Evolutionary conservation across 2,797 vertebrate species (phyloP), one percentile per base, ranked within the genome.

Genomic region (Cephalopachus bancanus): DNA sequence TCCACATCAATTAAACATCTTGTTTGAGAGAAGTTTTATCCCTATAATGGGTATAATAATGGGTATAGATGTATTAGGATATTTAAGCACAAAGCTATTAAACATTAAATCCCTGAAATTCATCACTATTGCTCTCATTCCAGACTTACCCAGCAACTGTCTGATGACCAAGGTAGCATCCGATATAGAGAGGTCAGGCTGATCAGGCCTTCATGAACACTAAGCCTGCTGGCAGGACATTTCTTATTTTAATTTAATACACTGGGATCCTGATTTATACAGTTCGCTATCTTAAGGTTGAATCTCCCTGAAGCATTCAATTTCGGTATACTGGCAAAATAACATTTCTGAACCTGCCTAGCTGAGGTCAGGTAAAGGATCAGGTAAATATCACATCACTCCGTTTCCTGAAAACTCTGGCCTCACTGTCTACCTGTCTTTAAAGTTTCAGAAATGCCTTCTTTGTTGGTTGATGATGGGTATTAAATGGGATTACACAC

Each of bases 221-320:
- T 76, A 16, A 86, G 9, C 14, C 17, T n/a, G 8, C 20, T 33
- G 62, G 78, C 9, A 59, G 22, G 37, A 55, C 7, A 28, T 28
- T 95, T 72, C 33, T 89, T 51, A 62, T 85, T 94, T 72, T 88
- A 92, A 89, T 28, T 88, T 91, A 93, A 64, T 62, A 78, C 22
- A 28, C 71, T 72, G 22, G 44, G 81, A 78, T 89, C 49, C 79
- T 81, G 49, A 67, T 62, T 83, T 65, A 65, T 71, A 76, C 44
- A 85, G 37, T 37, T 67, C 28, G 83, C 57, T 74, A 55, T 69
- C 24, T 74, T 89, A 51, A 6, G 64, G 24, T 85, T 89, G 49
- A 64, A 81, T 85, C 74, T 95, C 51, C 37, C 37, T 49, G 24
- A 89, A 69, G 74, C 44, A 33, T 65, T 71, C 44, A 65, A 30